Percentiles rank a stretch among this genome's conserved stretches.
phyloP scores from a whole-genome alignment of 2,113 vertebrate genomes.

The Thunnus maccoyii region DNA sequence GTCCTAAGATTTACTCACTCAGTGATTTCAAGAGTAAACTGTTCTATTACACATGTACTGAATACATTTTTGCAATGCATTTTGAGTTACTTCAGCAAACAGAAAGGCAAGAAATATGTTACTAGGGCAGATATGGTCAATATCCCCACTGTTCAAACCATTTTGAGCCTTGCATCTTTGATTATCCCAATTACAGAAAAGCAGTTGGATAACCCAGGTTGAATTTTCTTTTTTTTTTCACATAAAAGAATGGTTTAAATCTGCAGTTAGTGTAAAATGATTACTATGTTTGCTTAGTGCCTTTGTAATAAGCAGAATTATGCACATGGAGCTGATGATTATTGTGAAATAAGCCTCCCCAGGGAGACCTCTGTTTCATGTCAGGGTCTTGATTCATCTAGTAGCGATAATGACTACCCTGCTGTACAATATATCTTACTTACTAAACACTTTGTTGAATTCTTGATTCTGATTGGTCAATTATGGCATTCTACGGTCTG shows the following conservation, averaged over 20 bases:
- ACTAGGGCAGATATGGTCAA: neutral
- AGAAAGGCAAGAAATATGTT: neutral
- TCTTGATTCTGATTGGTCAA: too few species aligned
- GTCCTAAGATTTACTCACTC: neutral
- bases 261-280: conserved; percentile 6
- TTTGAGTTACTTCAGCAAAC: neutral
- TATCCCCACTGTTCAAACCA: neutral
- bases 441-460: too few species aligned
- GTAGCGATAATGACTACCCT: conserved; percentile 27
- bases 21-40: neutral
- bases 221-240: neutral
- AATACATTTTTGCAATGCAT: too few species aligned
- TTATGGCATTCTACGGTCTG: too few species aligned
- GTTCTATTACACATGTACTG: neutral
- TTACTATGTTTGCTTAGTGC: conserved; percentile 3
- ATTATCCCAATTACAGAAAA: neutral
- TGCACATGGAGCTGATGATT: conserved; percentile 1
- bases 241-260: neutral
- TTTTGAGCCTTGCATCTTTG: neutral
- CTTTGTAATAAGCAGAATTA: conserved; percentile 18
- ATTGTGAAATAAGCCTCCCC: conserved; percentile 35
- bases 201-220: neutral
- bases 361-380: conserved; percentile 39
- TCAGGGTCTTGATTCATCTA: conserved; percentile 26
- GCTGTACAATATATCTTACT: too few species aligned